Evolutionary conservation across 2,113 vertebrate genomes (phyloP).

Genomic region (Fukomys damarensis): DNA sequence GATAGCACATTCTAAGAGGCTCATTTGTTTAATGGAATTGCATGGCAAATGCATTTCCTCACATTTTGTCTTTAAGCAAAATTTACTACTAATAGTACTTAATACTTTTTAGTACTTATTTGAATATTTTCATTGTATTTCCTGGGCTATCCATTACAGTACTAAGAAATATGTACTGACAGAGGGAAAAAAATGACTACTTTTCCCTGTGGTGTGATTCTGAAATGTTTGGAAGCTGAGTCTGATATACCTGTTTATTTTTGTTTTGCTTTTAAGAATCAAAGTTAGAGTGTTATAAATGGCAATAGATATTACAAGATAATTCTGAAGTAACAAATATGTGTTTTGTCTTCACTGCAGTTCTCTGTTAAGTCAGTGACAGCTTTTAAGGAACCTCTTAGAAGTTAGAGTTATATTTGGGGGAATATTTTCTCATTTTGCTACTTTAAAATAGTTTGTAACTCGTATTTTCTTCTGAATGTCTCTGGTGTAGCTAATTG

Average conservation of each 20-base stretch:
- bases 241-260: background rate
- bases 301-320: background rate
- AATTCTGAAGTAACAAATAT: background rate
- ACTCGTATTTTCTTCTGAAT: constrained; percentile 20
- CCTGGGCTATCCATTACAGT: background rate
- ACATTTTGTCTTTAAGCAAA: constrained; percentile 42
- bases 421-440: constrained; percentile 5
- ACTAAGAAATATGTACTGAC: background rate
- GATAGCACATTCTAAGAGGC: background rate
- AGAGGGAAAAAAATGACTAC: background rate
- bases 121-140: constrained; percentile 28
- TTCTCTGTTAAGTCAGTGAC: background rate
- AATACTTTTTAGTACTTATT: constrained; percentile 29
- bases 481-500: background rate
- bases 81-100: constrained; percentile 12
- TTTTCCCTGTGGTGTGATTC: background rate
- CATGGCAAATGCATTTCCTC: background rate
- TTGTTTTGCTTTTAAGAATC: background rate
- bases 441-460: background rate
- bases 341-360: background rate
- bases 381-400: background rate
- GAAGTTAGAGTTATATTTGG: background rate
- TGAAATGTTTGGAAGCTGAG: background rate
- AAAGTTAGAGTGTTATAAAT: constrained; percentile 26
- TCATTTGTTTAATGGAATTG: background rate